Base-by-base conservation (phyloP, 2,888 invertebrate genomes). In the Andrena minutula region DNA sequence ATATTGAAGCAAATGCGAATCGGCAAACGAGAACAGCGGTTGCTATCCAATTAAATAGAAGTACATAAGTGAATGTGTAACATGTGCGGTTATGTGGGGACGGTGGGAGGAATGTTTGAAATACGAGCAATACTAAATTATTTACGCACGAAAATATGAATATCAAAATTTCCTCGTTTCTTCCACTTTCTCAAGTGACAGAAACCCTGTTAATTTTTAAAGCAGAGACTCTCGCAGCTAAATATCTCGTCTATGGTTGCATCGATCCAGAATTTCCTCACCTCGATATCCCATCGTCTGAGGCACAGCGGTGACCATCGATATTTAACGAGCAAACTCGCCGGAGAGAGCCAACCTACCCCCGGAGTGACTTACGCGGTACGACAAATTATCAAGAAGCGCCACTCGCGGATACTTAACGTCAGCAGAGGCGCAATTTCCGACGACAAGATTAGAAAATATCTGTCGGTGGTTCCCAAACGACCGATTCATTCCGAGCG, bases 401-500 rank as follows among this genome's bases (percentile, higher is more conserved):
- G 53, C 63, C 63, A 53, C 35, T 70, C 58, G 26, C 32, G 49
- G 58, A 76, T 65, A 65, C n/a, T 71, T 71, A 75, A 68, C 68
- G 26, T 70, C 47, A 51, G 49, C 47, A 10, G 28, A 32, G 63
- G 41, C 28, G 41, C 47, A 70, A 60, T 70, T 75, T 75, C 75
- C 53, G 79, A 30, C 10, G 53, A 53, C 35, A 26, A 47, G 47
- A 69, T 69, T 75, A 79, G 75, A 75, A 69, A 69, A 79, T 75
- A 58, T 75, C 30, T 26, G 49, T 32, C 61, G 20, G 32, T 6
- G 56, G 47, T 49, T 70, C 30, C 58, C 30, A 30, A 76, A 35
- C 26, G 47, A 23, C 60, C 49, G 76, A 79, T 79, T 70, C 66
- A 66, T 63, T 72, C 23, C 20, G 16, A 4, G 53, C 26, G 16